Evolutionary conservation across 2,888 invertebrate species (phyloP).

Genomic region (Drosophila koepferae): DNA sequence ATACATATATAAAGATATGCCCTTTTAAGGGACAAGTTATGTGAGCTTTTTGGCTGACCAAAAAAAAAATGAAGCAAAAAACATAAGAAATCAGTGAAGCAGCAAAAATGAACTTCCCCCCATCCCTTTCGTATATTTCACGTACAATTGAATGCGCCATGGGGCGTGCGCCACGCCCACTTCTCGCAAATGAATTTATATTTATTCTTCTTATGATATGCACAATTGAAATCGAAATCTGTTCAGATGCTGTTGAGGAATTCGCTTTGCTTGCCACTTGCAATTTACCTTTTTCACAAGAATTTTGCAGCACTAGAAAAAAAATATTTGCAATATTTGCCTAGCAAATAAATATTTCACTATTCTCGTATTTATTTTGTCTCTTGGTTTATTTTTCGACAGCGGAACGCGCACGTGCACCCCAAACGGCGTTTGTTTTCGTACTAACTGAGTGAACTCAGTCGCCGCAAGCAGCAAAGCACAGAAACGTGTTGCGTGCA

Average conservation of each 20-base stretch:
- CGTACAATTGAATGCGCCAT: constrained; percentile 58
- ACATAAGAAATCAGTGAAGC: constrained; percentile 55
- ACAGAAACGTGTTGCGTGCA: constrained; percentile 49
- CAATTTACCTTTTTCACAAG: constrained; percentile 29
- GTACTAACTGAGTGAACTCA: constrained; percentile 32
- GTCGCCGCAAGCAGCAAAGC: constrained; percentile 11
- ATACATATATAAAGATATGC: neutral
- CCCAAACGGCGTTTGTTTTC: constrained; percentile 27
- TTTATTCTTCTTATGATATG: neutral
- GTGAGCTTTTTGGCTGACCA: neutral
- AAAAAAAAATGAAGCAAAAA: neutral
- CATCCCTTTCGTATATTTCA: neutral
- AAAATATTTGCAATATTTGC: neutral
- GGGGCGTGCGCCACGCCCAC: constrained; percentile 26
- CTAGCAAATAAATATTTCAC: neutral
- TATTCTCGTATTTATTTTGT: constrained; percentile 2
- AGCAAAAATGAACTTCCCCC: constrained; percentile 55
- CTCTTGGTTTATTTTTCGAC: neutral
- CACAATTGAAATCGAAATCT: constrained; percentile 3
- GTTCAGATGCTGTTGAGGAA: neutral
- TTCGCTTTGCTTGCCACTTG: constrained; percentile 21
- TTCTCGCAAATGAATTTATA: neutral
- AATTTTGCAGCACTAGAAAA: constrained; percentile 34
- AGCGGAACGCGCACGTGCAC: constrained; percentile 18
- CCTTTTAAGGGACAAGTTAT: neutral